phyloP scores from a whole-genome alignment of 2,888 invertebrate species.

The Clitarchus hookeri region DNA sequence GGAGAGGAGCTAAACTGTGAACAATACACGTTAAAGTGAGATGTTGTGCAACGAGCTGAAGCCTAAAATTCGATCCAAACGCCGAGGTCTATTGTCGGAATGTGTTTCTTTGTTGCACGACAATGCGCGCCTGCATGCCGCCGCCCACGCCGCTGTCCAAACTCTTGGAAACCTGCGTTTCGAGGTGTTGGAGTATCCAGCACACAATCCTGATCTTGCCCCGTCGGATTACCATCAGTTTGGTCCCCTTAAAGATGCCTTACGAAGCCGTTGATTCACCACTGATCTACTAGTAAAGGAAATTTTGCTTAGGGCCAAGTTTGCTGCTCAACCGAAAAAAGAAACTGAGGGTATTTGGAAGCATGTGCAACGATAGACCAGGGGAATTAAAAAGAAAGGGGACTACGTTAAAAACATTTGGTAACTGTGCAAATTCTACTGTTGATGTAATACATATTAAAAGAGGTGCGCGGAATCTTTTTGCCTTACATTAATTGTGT shows the following conservation, averaged over 20 bases:
- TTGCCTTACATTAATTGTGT: no score
- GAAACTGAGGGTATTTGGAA: not conserved
- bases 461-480: no score
- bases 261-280: slow-evolving; percentile 11
- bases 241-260: slow-evolving; percentile 2
- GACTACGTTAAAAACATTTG: no score
- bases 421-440: no score
- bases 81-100: not conserved
- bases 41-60: not conserved
- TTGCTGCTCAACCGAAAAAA: not conserved
- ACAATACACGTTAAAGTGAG: not conserved
- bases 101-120: not conserved
- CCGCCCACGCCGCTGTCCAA: slow-evolving; percentile 15
- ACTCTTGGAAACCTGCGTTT: not conserved
- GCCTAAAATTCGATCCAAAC: no score
- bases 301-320: not conserved
- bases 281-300: not conserved
- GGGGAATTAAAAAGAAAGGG: slow-evolving; percentile 10
- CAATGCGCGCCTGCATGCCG: not conserved
- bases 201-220: not conserved
- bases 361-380: slow-evolving; percentile 17
- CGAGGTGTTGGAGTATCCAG: not conserved
- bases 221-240: slow-evolving; percentile 4
- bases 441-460: no score
- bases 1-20: not conserved